phyloP scores from a whole-genome alignment of 2,888 invertebrate genomes.

The Tryphoninae sp. region DNA sequence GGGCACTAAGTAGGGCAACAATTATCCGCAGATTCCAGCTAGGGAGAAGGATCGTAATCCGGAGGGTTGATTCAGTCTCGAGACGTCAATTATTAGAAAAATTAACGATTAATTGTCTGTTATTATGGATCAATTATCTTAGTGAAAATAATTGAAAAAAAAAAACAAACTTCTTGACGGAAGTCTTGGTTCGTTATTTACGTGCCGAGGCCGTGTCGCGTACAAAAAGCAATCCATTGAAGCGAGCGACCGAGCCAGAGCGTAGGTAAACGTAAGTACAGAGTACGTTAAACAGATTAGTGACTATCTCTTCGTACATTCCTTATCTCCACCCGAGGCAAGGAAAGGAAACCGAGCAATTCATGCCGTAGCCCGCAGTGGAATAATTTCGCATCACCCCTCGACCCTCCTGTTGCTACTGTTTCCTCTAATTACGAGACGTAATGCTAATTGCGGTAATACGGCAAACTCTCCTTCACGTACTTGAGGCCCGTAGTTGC shows the following conservation, averaged over 20 bases:
- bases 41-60: background rate
- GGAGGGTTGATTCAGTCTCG: background rate
- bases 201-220: no score
- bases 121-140: no score
- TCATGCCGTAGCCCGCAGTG: slow-evolving; percentile 8
- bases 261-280: background rate
- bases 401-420: background rate
- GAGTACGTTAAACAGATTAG: slow-evolving; percentile 35
- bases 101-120: no score
- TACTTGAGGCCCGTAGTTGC: background rate
- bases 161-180: no score
- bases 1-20: slow-evolving; percentile 11
- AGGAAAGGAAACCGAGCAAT: slow-evolving; percentile 6
- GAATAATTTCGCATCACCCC: slow-evolving; percentile 27
- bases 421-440: slow-evolving; percentile 55
- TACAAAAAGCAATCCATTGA: no score
- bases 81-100: background rate
- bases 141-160: no score
- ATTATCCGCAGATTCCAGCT: background rate
- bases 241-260: background rate
- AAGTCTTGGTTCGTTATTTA: no score
- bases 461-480: slow-evolving; percentile 29
- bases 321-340: slow-evolving; percentile 18
- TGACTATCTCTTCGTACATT: slow-evolving; percentile 5
- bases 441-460: slow-evolving; percentile 56